Evolutionary conservation across 2,888 invertebrate species (phyloP).

Genomic region (Digitonthophagus gazella): DNA sequence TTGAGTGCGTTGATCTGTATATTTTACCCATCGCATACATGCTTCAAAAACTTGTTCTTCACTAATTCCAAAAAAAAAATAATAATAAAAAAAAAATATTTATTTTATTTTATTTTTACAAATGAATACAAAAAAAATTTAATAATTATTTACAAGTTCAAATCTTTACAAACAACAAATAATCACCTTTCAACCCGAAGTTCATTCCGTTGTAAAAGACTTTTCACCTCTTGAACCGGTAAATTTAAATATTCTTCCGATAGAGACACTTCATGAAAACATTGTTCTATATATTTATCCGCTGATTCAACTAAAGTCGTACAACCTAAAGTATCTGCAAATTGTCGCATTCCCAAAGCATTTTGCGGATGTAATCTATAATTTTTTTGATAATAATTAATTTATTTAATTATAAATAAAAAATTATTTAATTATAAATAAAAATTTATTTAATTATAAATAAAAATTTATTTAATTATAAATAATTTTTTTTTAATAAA

Average conservation of each 20-base stretch:
- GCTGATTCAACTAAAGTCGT: conserved; percentile 67
- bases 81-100: conserved; percentile 13
- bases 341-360: conserved; percentile 74
- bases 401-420: no score
- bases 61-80: conserved; percentile 46
- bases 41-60: conserved; percentile 86
- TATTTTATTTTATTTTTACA: no score
- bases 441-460: no score
- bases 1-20: conserved; percentile 59
- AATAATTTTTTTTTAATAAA: no score
- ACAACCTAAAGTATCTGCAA: conserved; percentile 78
- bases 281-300: conserved; percentile 75
- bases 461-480: conserved; percentile 16
- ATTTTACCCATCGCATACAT: conserved; percentile 76
- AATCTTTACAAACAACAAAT: not conserved
- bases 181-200: conserved; percentile 63
- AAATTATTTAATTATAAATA: not conserved
- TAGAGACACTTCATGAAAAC: conserved; percentile 73
- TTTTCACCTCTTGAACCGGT: conserved; percentile 61
- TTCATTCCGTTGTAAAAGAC: conserved; percentile 72
- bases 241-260: conserved; percentile 74
- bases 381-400: no score
- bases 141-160: not conserved
- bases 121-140: no score
- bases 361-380: conserved; percentile 73